Evolutionary conservation across 2,888 invertebrate genomes (phyloP), one percentile per base, ranked within the genome.

Genomic region (Fragum fragum): DNA sequence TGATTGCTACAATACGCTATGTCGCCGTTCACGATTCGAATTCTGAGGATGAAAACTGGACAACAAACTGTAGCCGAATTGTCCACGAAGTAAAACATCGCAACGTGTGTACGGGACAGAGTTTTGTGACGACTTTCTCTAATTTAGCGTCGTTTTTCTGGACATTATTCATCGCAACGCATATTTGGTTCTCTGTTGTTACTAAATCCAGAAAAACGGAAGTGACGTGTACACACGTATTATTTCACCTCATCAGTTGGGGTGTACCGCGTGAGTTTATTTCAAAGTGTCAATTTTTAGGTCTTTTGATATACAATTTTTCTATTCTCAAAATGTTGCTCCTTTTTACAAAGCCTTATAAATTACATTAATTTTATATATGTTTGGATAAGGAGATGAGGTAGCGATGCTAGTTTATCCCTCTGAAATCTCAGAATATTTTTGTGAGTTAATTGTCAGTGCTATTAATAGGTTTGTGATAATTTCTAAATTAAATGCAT

Each of bases 61-160:
- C n/a, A 18, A 21, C 69, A n/a, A 57, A 39, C n/a, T 57, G 36
- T 9, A 36, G 32, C 14, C n/a, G 16, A 14, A 11, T 16, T 7
- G 28, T 52, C 1, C 21, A 36, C 21, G 36, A 36, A 26, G 23
- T 42, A n/a, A 39, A 9, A 42, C 21, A 42, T 11, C 28, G 53
- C 7, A n/a, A 39, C 0, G 36, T 85, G n/a, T 85, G 85, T 61
- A 42, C 52, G 2, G 78, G 53, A 21, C 85, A 85, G 68, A 85
- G 85, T 63, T 81, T 79, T 61, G 71, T 81, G 11, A 85, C 85
- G 14, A 85, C 85, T 2, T 76, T 76, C 39, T 85, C 85, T 14
- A 85, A 85, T 53, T 21, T 85, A 47, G 42, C 81, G 0, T 85
- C 85, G 6, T 85, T 81, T 47, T 71, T 81, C 28, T 85, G 85